phyloP scores from a whole-genome alignment of 2,797 vertebrate genomes.

The Anguilla megastoma region DNA sequence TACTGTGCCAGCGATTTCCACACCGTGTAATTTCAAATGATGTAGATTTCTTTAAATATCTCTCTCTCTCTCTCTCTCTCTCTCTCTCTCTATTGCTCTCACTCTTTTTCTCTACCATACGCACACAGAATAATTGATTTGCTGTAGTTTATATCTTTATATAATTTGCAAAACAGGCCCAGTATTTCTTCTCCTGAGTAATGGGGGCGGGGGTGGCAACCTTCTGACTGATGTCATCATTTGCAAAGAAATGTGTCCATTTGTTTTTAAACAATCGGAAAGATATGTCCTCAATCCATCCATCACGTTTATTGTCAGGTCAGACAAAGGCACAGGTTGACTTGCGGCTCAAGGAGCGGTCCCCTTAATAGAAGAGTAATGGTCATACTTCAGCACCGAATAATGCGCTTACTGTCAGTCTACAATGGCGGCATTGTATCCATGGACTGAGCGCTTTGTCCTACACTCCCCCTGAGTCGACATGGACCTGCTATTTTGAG shows the following conservation, averaged over 20 bases:
- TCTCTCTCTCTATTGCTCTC: not conserved
- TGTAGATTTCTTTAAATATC: not conserved
- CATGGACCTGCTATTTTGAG: not conserved
- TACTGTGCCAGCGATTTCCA: constrained; percentile 54
- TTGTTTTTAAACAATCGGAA: not conserved
- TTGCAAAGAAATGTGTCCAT: not conserved
- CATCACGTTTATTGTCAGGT: not conserved
- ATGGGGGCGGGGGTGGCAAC: not conserved
- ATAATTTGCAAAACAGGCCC: not conserved
- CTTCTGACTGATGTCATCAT: not conserved
- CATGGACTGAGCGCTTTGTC: not conserved
- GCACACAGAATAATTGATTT: not conserved
- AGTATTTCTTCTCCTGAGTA: not conserved
- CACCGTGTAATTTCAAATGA: not conserved
- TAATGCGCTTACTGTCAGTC: not conserved
- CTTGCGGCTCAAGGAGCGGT: not conserved
- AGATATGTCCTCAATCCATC: not conserved
- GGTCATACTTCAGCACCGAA: not conserved
- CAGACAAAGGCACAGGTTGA: not conserved
- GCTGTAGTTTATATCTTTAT: not conserved
- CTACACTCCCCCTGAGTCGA: not conserved
- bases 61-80: not conserved
- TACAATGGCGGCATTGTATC: not conserved
- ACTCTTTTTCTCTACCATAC: not conserved
- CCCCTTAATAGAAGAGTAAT: not conserved